Evolutionary conservation across 2,888 invertebrate genomes (phyloP).

Genomic region (Calephelis perditalis): DNA sequence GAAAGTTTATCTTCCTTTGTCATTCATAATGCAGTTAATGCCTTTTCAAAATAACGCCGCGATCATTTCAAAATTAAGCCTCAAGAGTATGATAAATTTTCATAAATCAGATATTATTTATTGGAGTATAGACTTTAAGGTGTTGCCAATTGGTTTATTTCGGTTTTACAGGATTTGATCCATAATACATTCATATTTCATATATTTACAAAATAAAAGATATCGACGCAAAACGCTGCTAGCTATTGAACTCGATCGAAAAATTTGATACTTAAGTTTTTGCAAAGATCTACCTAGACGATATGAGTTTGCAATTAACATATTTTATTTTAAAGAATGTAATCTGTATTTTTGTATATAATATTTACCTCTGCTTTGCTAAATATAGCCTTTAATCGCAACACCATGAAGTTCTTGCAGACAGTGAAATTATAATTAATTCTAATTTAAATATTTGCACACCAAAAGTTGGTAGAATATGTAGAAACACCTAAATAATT

Average conservation of each 20-base stretch:
- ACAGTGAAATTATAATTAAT: no score
- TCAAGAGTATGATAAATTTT: slow-evolving; percentile 76
- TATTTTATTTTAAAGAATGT: not conserved
- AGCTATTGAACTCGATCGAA: slow-evolving; percentile 11
- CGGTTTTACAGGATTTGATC: slow-evolving; percentile 50
- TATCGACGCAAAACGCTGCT: slow-evolving; percentile 24
- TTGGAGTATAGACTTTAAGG: slow-evolving; percentile 73
- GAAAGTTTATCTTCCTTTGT: slow-evolving; percentile 54
- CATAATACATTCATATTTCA: slow-evolving; percentile 51
- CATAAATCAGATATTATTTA: slow-evolving; percentile 75
- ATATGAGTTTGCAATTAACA: slow-evolving; percentile 2
- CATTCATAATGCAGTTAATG: slow-evolving; percentile 37
- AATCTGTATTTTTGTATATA: no score
- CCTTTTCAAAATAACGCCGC: slow-evolving; percentile 39
- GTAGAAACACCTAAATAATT: no score
- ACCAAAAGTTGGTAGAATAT: no score
- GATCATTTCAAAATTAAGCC: slow-evolving; percentile 76
- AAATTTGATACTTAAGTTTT: slow-evolving; percentile 7
- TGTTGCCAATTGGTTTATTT: slow-evolving; percentile 70
- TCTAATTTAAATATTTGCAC: no score
- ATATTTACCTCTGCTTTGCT: no score
- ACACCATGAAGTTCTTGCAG: no score
- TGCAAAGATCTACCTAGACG: slow-evolving; percentile 9
- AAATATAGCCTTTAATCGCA: no score
- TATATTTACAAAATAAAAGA: slow-evolving; percentile 50